Base-by-base conservation (phyloP, 2,113 vertebrate species). In the Ranitomeya imitator region DNA sequence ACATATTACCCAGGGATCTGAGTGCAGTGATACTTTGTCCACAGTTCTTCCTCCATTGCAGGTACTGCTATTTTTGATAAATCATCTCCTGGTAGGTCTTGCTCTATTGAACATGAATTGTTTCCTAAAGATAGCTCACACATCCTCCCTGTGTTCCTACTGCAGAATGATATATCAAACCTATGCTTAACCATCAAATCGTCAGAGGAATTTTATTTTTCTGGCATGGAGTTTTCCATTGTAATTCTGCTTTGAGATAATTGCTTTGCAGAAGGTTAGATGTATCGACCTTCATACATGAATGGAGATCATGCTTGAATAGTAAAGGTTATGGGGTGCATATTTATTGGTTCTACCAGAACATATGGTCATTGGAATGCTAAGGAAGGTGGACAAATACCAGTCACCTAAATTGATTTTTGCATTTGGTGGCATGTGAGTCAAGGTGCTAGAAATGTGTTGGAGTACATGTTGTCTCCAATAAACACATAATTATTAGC, bases 61-160 rank as follows among this genome's bases (percentile, higher is more conserved):
- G 78, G n/a, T 59, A 26, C 54, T 57, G n/a, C 18, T 79, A 59
- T 59, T 57, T 15, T 57, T 79, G 78, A 79, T 79, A 19, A 59
- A 79, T 79, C 54, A 59, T 59, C n/a, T 79, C 55, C 78, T 16
- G 26, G 78, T 23, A 59, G 54, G 54, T 59, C n/a, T 59, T 31
- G 78, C 78, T 79, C 78, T 16, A 7, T 9, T 79, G 78, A 79
- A 79, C 78, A 57, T 59, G 78, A 59, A 79, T 79, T 79, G 54
- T 59, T 79, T 79, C 54, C 8, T 15, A 55, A 59, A 23, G 12
- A 26, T 8, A 6, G 78, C 52, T 23, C 52, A 79, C n/a, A 6
- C 14, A 7, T 26, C 14, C n/a, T 26, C 78, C 12, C 77, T 57
- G n/a, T 23, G 9, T 13, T 13, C 52, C 18, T 55, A 23, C 78